Base-by-base conservation (phyloP, 1,140 invertebrate genomes). In the Pentalonia nigronervosa region DNA sequence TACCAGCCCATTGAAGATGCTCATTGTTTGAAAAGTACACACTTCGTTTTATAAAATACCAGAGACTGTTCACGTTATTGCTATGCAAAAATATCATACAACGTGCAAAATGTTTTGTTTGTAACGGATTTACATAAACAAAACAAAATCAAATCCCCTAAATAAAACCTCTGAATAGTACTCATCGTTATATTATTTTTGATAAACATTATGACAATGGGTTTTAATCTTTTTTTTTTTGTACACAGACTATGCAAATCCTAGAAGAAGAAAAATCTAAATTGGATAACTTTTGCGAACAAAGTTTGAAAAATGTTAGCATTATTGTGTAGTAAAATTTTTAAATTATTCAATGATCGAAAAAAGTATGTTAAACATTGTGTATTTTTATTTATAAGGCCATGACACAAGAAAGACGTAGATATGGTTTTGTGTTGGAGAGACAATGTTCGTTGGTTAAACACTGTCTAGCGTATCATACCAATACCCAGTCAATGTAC, bases 371-470 rank as follows among this genome's bases (percentile, higher is more conserved):
- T 84, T 84, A 6, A 84, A 41, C 23, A 41, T 21, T 84, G 21
- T 84, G 36, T 45, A 84, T 84, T 84, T 84, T 14, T 84, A 11
- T 41, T 45, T 84, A 41, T 41, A 95, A 99, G 98, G 98, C 98
- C 76, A 97, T 99, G 97, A 98, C 98, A 76, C 98, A 99, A 95
- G 98, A 99, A 95, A 96, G 98, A 94, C 96, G 98, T 93, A 97
- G 98, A 94, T 99, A 99, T 95, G 98, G 98, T 87, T 99, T 99
- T 95, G 97, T 99, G 34, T 96, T 99, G 94, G 98, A 99, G 95
- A 96, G 98, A 94, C 98, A 99, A 94, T 98, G 98, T 95, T 98
- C 98, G 4, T 96, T 99, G 86, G 97, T 98, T n/a, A 98, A 98
- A 95, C 98, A 99, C 95, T 98, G 98, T 96, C 96, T 98, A 94